Evolutionary conservation across 2,797 vertebrate genomes (phyloP).

Genomic region (Anniella stebbinsi): DNA sequence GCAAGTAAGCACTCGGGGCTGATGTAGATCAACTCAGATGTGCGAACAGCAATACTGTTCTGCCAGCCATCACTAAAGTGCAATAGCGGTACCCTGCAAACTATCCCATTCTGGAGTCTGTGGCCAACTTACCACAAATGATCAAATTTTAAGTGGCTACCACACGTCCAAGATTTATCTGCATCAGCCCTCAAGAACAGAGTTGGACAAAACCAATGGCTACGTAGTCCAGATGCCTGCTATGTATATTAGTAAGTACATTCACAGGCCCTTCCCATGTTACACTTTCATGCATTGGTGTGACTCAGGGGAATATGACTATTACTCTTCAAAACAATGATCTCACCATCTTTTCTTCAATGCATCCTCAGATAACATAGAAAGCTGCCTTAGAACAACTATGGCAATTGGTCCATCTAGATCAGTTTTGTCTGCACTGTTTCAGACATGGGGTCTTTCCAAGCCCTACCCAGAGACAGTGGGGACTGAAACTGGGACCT

Average conservation of each 20-base stretch:
- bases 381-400: background rate
- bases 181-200: no score
- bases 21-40: background rate
- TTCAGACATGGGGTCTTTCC: background rate
- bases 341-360: background rate
- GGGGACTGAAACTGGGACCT: background rate
- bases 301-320: background rate
- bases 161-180: background rate
- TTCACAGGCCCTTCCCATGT: no score
- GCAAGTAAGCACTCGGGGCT: background rate
- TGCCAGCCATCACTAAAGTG: background rate
- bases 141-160: background rate
- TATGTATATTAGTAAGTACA: background rate
- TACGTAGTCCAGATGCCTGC: no score
- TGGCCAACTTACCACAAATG: no score
- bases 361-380: background rate
- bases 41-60: background rate
- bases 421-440: background rate
- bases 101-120: background rate
- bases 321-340: background rate
- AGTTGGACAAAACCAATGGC: background rate
- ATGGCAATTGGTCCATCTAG: background rate
- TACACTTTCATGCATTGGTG: background rate
- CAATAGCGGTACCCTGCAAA: background rate
- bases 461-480: background rate